Evolutionary conservation across 2,113 vertebrate species (phyloP), one percentile per base, ranked within the genome.

Genomic region (Lepisosteus osseus): DNA sequence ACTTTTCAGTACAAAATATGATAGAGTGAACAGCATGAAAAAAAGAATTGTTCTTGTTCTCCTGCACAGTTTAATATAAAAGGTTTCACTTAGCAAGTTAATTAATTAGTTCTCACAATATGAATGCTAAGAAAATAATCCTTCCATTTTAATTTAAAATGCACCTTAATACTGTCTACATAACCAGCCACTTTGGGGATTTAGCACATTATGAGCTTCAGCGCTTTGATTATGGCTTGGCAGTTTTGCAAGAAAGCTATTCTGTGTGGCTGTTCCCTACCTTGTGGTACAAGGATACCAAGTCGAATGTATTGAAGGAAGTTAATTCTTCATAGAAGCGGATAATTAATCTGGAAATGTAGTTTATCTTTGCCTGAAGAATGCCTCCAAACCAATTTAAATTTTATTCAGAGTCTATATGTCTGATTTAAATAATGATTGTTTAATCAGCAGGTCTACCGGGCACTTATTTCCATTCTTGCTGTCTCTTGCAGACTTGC

Each of bases 331-430:
- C 85, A 88, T 80, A 79, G 78, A 83, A 79, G 85, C 76, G 80
- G 86, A 86, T 89, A 90, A 92, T 92, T 91, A 90, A 90, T 89
- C 88, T 89, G 90, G 89, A 88, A 91, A 89, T 80, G 90, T 83
- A 87, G 86, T 92, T 92, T 90, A 89, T 90, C 85, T 90, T 82
- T 72, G 77, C 82, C 78, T 70, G 11, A 59, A 88, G 90, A 90
- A 88, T 84, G 62, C 17, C 6, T 86, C 86, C 88, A 84, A 86
- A 79, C 75, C 81, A 90, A 90, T 90, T 90, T 65, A 65, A 65
- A 41, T 65, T 65, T 6, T 13, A 65, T 29, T 90, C 88, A 85
- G 86, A 90, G 80, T 87, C 85, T 65, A 17, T 88, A 88, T 86
- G 87, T 90, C 87, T 89, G 82, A 84, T 88, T 90, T 91, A 89